Evolutionary conservation across 2,113 vertebrate species (phyloP), one percentile per base, ranked within the genome.

Genomic region (Glareola pratincola): DNA sequence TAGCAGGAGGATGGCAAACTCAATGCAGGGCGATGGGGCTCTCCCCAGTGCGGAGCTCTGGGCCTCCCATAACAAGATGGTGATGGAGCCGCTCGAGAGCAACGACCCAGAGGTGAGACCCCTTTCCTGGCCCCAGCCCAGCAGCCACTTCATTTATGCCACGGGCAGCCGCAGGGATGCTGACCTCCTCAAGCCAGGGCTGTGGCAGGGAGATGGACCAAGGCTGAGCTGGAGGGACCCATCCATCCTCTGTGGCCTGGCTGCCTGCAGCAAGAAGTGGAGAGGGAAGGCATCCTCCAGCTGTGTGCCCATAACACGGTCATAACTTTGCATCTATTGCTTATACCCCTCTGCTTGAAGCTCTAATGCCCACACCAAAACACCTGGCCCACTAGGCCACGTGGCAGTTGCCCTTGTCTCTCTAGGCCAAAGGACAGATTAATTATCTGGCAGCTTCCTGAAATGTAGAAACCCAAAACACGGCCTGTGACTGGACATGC

Each of bases 21-120:
- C 98, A 66, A 96, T 93, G 11, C 60, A 91, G 4, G 82, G 86
- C 7, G 95, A 97, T 0, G 93, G 94, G 32, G 34, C 89, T 34
- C 90, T 71, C 10, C 79, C 96, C 81, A 97, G 95, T 15, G 57
- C 95, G 0, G 98, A 98, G 24, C 95, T 98, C 16, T 99, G 99
- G 99, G 94, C 98, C 11, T 98, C 98, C 1, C 99, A 99, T 67
- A 98, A 99, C 92, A 98, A 96, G 79, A 99, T 99, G 99, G 97
- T 99, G 95, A 54, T 98, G 48, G 99, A 99, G 76, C 98, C 99
- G 0, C 98, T 99, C 0, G 97, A 98, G 10, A 97, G 96, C 95
- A 99, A 95, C 0, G 99, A 99, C 91, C 89, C 98, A 0, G 99
- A 99, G 99, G 99, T 99, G 96, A 98, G 98, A 32, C 6, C n/a